Percentiles rank a stretch among this genome's conserved stretches.
These are phyloP conservation scores for Danio tinwini DNA, from an alignment of 2,797 vertebrate genomes.

Conservation along the genomic window DNA sequence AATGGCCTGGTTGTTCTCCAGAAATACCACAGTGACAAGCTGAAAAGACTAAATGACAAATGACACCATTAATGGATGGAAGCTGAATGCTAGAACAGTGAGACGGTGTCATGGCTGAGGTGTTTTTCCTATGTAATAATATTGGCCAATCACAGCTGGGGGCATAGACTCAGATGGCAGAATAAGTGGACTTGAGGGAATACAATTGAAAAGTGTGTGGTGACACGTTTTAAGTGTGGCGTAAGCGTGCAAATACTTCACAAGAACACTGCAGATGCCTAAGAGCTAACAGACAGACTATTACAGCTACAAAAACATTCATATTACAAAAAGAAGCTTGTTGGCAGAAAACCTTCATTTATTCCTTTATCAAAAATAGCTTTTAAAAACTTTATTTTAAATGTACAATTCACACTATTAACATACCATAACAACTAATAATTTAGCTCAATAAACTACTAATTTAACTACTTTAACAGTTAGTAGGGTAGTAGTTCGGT, in stretches of 20 bases:
- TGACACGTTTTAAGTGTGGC: neutral
- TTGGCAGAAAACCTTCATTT: no score
- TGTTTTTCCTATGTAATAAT: neutral
- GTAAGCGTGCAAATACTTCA: neutral
- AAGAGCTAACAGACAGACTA: neutral
- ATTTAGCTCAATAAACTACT: no score
- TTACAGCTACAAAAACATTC: neutral
- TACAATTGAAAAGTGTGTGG: neutral
- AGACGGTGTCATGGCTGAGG: neutral
- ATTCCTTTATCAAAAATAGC: no score
- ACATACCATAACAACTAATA: no score
- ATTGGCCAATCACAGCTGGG: neutral
- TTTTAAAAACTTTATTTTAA: neutral
- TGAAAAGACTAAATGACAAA: conserved; percentile 17
- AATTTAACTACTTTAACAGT: no score
- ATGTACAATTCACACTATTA: no score
- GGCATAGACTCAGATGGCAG: neutral
- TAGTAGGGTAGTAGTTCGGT: no score
- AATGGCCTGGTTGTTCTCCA: conserved; percentile 34
- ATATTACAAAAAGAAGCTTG: neutral
- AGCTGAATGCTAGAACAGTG: neutral
- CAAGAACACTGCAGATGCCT: neutral
- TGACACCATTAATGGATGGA: conserved; percentile 17
- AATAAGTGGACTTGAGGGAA: neutral
- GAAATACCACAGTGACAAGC: neutral